A percentile compares a stretch with the other conserved stretches of the same genome.
Conservation (phyloP, 1,140 invertebrate genomes). For the Orchestia grillus region DNA sequence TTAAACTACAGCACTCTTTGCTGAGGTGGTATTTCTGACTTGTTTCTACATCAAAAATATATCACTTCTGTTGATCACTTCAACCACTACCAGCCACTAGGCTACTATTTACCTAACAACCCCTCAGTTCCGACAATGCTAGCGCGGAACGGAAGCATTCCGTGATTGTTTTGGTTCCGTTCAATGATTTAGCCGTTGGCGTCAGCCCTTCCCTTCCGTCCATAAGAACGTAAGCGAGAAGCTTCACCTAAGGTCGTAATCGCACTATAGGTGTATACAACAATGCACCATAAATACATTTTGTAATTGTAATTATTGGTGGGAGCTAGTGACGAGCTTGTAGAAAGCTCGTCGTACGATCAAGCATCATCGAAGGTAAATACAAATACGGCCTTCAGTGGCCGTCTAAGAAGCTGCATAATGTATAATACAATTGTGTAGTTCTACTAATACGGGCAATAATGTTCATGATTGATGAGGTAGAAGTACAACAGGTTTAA, state of each 20-base stretch:
- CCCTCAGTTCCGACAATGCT: not conserved
- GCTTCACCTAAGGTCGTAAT: not conserved
- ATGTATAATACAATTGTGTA: no score
- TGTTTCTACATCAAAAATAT: no score
- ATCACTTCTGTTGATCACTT: no score
- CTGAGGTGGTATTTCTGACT: no score
- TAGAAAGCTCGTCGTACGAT: not conserved
- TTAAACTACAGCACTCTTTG: no score
- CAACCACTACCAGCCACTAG: not conserved
- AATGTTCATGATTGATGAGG: no score
- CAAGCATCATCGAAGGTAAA: not conserved
- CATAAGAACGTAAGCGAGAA: not conserved
- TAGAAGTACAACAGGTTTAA: no score
- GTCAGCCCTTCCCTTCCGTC: not conserved
- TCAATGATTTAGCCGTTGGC: slow-evolving; percentile 45
- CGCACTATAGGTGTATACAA: not conserved
- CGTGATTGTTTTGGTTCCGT: slow-evolving; percentile 50
- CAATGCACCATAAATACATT: not conserved
- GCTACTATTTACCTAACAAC: not conserved
- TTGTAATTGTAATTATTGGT: not conserved
- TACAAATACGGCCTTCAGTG: not conserved
- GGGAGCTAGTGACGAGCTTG: not conserved
- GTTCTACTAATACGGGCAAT: no score
- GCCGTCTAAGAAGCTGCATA: no score
- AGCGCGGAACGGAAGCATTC: not conserved